Percentiles rank a stretch among this genome's conserved stretches.
Evolutionary conservation across 37 sponge, comb jelly and placozoan species (phyloP).

Genomic region (Bolinopsis microptera): DNA sequence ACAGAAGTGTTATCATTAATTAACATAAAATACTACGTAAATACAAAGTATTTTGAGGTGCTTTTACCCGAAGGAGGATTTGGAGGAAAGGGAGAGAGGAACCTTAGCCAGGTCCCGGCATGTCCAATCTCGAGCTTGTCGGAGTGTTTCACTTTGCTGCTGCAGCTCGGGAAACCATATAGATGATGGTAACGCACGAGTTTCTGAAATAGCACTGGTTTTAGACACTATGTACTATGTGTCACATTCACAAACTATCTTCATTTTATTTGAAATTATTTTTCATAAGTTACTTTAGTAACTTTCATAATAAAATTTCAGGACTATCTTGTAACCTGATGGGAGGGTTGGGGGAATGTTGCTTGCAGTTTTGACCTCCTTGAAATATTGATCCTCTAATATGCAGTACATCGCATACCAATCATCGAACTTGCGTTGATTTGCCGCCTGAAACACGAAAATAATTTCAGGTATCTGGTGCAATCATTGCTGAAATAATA

Average conservation of each 20-base stretch:
- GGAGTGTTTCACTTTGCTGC: conserved; percentile 34
- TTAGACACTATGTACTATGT: too few relatives aligned
- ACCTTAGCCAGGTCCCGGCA: conserved; percentile 55
- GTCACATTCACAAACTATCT: too few relatives aligned
- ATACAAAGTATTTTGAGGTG: too few relatives aligned
- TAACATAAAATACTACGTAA: too few relatives aligned
- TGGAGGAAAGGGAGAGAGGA: conserved; percentile 30
- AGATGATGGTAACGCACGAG: conserved; percentile 21
- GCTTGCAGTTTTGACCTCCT: not conserved
- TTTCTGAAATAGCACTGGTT: conserved; percentile 11
- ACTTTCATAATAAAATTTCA: too few relatives aligned
- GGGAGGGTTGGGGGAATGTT: conserved; percentile 24
- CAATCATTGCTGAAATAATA: too few relatives aligned
- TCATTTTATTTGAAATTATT: too few relatives aligned
- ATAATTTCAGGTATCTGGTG: not conserved
- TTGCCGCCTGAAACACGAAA: conserved; percentile 39
- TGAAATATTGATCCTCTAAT: conserved; percentile 49
- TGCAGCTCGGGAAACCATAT: conserved; percentile 56
- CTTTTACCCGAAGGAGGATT: conserved; percentile 16
- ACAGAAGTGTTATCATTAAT: too few relatives aligned
- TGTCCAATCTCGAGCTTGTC: conserved; percentile 62
- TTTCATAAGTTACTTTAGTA: too few relatives aligned
- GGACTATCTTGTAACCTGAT: too few relatives aligned
- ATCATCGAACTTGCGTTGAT: conserved; percentile 31
- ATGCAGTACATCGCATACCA: conserved; percentile 55